A percentile compares a stretch with the other conserved stretches of the same genome.
These are phyloP conservation scores for Haliclona indistincta DNA, from an alignment of 37 sponge, comb jelly and placozoan species.

Conservation along the genomic window DNA sequence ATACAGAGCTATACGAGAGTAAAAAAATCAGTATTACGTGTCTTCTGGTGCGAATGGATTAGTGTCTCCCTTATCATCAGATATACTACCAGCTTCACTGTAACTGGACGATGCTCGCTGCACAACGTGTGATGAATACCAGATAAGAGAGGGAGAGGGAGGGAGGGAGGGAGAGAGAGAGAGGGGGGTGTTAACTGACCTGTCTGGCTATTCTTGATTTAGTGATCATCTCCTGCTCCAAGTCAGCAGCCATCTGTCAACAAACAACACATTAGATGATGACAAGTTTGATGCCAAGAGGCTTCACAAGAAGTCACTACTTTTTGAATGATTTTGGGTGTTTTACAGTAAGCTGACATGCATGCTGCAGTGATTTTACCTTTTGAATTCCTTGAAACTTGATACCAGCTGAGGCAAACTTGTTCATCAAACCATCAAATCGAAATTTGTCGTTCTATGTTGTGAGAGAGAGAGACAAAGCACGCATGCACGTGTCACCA, in stretches of 20 bases:
- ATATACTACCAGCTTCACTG: not conserved
- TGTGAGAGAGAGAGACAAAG: not conserved
- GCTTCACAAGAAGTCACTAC: not conserved
- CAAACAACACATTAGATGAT: not conserved
- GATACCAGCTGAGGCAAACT: slow-evolving; percentile 22
- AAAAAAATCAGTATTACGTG: too few relatives aligned
- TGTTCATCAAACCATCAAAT: slow-evolving; percentile 44
- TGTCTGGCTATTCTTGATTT: slow-evolving; percentile 16
- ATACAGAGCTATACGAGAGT: too few relatives aligned
- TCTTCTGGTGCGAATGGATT: not conserved
- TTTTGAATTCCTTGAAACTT: slow-evolving; percentile 53
- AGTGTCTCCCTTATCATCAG: not conserved
- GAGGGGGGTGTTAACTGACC: not conserved
- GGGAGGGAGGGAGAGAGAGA: not conserved
- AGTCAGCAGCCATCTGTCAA: slow-evolving; percentile 20
- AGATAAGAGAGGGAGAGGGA: slow-evolving; percentile 1
- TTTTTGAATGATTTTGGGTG: not conserved
- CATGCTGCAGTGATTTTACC: slow-evolving; percentile 6
- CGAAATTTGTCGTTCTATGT: slow-evolving; percentile 26
- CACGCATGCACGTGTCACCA: too few relatives aligned
- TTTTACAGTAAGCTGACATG: not conserved
- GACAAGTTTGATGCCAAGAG: not conserved
- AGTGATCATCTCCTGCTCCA: slow-evolving; percentile 40
- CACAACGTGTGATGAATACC: not conserved
- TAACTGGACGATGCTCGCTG: not conserved